Evolutionary conservation across 92 coral and sea anemone species (phyloP).

Genomic region (Micromussa lordhowensis): DNA sequence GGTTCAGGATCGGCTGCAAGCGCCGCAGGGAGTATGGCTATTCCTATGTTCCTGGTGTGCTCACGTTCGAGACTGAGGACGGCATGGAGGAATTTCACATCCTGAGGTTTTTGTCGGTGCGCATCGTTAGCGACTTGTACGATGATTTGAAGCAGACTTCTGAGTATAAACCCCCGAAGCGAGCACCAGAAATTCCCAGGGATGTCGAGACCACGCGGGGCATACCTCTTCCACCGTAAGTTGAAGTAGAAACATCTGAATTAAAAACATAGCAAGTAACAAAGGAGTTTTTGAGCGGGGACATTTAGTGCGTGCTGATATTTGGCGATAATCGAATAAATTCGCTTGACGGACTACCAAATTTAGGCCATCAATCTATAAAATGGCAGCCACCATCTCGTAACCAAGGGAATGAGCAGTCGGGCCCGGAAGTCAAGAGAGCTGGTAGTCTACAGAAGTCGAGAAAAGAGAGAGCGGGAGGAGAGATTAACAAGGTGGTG

Average conservation of each 20-base stretch:
- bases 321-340: no score
- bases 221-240: constrained; percentile 62
- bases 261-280: not conserved
- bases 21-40: constrained; percentile 70
- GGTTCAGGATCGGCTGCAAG: constrained; percentile 58
- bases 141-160: constrained; percentile 66
- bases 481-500: no score
- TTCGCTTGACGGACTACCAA: no score
- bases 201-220: constrained; percentile 59
- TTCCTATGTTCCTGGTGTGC: constrained; percentile 75
- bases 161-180: constrained; percentile 43
- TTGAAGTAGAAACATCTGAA: not conserved
- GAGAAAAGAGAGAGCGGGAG: no score
- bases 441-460: no score
- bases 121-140: constrained; percentile 66
- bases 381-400: no score
- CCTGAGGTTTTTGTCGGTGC: constrained; percentile 74
- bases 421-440: no score
- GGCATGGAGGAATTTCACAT: constrained; percentile 58
- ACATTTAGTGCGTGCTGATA: no score
- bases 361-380: no score
- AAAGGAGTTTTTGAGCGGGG: no score
- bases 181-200: constrained; percentile 45
- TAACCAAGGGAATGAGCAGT: no score
- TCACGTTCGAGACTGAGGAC: constrained; percentile 38